Percentiles rank a stretch among this genome's conserved stretches.
These are phyloP conservation scores for Euphydryas editha DNA, from an alignment of 2,888 invertebrate genomes.

Conservation along the genomic window DNA sequence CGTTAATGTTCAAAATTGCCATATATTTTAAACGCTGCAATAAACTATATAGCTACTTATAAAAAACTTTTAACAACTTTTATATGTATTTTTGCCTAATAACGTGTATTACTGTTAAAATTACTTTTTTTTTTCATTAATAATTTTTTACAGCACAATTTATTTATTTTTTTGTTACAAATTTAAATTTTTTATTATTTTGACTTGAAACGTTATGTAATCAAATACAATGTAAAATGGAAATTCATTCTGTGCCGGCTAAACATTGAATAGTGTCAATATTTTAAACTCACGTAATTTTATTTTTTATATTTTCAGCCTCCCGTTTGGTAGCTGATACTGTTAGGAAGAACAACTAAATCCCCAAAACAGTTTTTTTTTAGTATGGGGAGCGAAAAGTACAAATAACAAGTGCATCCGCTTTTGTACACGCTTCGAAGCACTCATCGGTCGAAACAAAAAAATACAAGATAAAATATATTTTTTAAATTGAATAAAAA, in stretches of 20 bases:
- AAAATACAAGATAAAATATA: constrained; percentile 32
- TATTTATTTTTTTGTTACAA: no score
- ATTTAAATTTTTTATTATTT: no score
- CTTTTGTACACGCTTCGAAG: constrained; percentile 47
- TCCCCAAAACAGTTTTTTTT: constrained; percentile 39
- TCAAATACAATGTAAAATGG: no score
- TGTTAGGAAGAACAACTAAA: constrained; percentile 68
- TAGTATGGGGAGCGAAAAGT: constrained; percentile 51
- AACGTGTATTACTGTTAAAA: no score
- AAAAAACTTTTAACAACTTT: no score
- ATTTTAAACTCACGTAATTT: background rate
- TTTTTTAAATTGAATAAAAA: constrained; percentile 33
- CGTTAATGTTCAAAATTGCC: no score
- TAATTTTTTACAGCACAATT: no score
- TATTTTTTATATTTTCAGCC: constrained; percentile 61
- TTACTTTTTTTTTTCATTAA: no score
- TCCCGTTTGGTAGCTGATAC: constrained; percentile 66
- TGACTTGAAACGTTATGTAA: no score
- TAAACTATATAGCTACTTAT: no score
- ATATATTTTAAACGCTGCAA: no score
- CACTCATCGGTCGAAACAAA: constrained; percentile 39
- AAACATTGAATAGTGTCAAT: background rate
- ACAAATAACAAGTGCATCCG: constrained; percentile 53
- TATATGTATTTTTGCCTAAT: no score
- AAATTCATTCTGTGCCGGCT: background rate